Evolutionary conservation across 2,888 invertebrate genomes (phyloP).

Genomic region (Buathra laborator): DNA sequence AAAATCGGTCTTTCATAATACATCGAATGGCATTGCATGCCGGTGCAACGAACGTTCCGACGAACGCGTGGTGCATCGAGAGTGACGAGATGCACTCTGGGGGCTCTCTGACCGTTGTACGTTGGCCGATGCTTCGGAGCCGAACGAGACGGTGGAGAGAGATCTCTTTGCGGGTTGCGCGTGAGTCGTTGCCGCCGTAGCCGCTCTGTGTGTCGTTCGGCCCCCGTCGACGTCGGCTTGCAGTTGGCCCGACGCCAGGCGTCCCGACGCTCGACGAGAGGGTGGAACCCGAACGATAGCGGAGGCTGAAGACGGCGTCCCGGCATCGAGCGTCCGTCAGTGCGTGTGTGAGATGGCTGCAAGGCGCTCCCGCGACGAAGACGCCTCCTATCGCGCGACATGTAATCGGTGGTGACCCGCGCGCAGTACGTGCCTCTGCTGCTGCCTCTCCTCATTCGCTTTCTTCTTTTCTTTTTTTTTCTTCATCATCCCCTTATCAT

Average conservation of each 20-base stretch:
- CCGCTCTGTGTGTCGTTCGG: constrained; percentile 55
- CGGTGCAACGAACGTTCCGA: constrained; percentile 12
- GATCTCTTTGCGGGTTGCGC: constrained; percentile 44
- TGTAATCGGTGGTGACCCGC: constrained; percentile 70
- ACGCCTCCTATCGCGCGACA: constrained; percentile 80
- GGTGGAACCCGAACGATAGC: constrained; percentile 80
- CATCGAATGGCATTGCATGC: not conserved
- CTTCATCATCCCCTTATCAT: constrained; percentile 25
- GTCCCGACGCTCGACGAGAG: constrained; percentile 83
- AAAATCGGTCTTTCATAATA: not conserved
- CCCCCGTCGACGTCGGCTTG: constrained; percentile 67
- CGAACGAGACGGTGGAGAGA: constrained; percentile 16
- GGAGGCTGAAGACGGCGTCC: constrained; percentile 83
- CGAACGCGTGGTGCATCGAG: constrained; percentile 53
- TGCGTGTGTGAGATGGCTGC: constrained; percentile 85
- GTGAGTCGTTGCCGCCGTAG: constrained; percentile 61
- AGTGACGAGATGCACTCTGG: constrained; percentile 61
- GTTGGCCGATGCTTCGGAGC: constrained; percentile 27
- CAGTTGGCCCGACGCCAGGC: constrained; percentile 81
- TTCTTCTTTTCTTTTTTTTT: constrained; percentile 34
- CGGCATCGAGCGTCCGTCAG: constrained; percentile 85
- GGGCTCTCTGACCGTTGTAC: constrained; percentile 1
- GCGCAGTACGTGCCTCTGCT: constrained; percentile 58
- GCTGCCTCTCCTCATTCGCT: constrained; percentile 54
- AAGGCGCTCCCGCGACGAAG: constrained; percentile 83